A percentile compares a stretch with the other conserved stretches of the same genome.
phyloP scores from a whole-genome alignment of 2,888 invertebrate genomes.

The Lasioglossum morio region DNA sequence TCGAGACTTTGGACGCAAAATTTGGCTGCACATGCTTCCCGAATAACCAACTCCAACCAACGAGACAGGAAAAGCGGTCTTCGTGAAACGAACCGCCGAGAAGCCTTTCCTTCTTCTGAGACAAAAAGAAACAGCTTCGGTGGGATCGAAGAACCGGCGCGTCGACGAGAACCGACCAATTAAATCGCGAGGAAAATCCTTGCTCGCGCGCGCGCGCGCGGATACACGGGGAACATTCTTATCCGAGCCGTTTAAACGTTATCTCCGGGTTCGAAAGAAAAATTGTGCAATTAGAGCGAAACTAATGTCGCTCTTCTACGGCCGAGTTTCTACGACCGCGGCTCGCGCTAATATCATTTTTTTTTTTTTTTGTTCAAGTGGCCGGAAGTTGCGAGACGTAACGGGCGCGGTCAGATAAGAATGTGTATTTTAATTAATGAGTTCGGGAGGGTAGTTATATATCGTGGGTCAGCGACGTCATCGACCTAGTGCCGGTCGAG shows the following conservation, averaged over 20 bases:
- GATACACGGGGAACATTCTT: slow-evolving; percentile 14
- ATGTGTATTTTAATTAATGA: slow-evolving; percentile 62
- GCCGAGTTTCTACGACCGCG: slow-evolving; percentile 39
- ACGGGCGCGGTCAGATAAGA: slow-evolving; percentile 63
- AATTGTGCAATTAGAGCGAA: slow-evolving; percentile 53
- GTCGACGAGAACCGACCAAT: slow-evolving; percentile 3
- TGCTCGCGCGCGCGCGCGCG: background rate
- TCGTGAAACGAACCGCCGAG: background rate
- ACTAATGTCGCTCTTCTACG: slow-evolving; percentile 41
- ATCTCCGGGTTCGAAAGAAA: slow-evolving; percentile 23
- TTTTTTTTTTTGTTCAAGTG: slow-evolving; percentile 40
- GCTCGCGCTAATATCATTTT: slow-evolving; percentile 23
- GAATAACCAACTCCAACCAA: background rate
- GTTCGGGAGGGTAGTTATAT: slow-evolving; percentile 40
- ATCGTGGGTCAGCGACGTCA: slow-evolving; percentile 50
- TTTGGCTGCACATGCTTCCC: slow-evolving; percentile 19
- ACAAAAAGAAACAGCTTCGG: background rate
- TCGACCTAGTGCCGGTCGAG: slow-evolving; percentile 28
- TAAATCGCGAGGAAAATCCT: slow-evolving; percentile 15
- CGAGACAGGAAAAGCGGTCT: background rate
- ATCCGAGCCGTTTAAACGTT: slow-evolving; percentile 25
- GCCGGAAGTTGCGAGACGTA: slow-evolving; percentile 28
- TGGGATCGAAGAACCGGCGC: background rate
- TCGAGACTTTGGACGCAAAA: slow-evolving; percentile 11
- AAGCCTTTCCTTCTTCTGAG: background rate